Conservation (phyloP, 2,888 invertebrate species). For the Aleiodes alternator region DNA sequence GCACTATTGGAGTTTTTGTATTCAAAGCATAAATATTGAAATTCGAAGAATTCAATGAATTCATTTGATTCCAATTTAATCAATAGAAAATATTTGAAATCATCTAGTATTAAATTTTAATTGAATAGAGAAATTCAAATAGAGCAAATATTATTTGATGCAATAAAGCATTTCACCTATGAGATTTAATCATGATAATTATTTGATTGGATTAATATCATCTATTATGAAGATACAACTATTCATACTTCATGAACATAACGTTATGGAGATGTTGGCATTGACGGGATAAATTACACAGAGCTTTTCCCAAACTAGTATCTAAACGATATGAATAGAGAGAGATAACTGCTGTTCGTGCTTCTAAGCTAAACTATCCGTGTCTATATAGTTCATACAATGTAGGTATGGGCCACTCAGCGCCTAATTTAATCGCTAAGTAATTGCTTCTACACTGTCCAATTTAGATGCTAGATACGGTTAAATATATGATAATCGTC, state of each 20-base stretch:
- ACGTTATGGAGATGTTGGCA: slow-evolving; percentile 17
- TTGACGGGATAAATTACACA: slow-evolving; percentile 4
- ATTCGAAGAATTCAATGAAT: too few species aligned
- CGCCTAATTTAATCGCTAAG: slow-evolving; percentile 21
- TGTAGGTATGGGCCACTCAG: slow-evolving; percentile 10
- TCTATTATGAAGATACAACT: background rate
- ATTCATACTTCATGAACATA: background rate
- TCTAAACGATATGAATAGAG: slow-evolving; percentile 24
- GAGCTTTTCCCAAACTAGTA: slow-evolving; percentile 8
- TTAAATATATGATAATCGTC: slow-evolving; percentile 1
- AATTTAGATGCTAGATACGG: background rate
- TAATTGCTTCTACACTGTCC: slow-evolving; percentile 16
- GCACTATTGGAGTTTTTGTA: too few species aligned
- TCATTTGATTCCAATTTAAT: too few species aligned
- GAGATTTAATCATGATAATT: background rate
- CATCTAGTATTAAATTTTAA: too few species aligned
- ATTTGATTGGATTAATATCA: background rate
- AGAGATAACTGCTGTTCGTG: slow-evolving; percentile 6
- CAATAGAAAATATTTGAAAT: too few species aligned
- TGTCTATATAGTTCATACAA: slow-evolving; percentile 5
- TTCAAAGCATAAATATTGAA: too few species aligned
- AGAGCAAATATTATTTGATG: too few species aligned
- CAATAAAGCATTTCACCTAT: too few species aligned
- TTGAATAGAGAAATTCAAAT: too few species aligned
- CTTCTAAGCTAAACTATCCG: slow-evolving; percentile 23